Evolutionary conservation across 2,797 vertebrate genomes (phyloP).

Genomic region (Steatocranus sp.): DNA sequence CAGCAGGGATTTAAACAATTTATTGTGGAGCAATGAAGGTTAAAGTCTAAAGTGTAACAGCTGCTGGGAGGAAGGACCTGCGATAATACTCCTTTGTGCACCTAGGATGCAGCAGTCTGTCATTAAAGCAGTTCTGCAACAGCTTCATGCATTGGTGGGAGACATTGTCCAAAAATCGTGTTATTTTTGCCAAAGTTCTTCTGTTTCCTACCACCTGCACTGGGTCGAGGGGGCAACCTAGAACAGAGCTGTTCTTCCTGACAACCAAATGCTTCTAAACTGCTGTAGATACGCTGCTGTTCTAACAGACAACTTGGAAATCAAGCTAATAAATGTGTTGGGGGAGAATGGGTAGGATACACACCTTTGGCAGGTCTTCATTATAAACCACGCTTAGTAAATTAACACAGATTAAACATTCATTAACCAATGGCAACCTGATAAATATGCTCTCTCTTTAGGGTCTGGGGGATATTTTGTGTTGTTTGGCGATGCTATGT

Average conservation of each 20-base stretch:
- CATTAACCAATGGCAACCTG: neutral
- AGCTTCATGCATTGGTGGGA: neutral
- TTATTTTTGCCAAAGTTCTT: neutral
- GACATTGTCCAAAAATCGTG: neutral
- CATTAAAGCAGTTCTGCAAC: neutral
- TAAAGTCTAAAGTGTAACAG: neutral
- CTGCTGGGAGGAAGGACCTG: neutral
- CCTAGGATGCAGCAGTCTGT: neutral
- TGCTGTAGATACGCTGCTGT: neutral
- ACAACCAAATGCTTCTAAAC: neutral
- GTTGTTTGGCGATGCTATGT: neutral
- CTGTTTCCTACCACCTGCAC: neutral
- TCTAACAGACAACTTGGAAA: neutral
- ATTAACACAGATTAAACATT: neutral
- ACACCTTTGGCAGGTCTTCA: neutral
- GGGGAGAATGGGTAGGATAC: neutral
- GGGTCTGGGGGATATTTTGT: neutral
- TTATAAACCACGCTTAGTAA: neutral
- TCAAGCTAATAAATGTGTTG: neutral
- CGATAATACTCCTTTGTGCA: neutral
- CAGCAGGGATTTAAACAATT: neutral
- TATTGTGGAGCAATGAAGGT: neutral
- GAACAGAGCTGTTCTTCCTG: neutral
- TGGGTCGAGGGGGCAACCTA: neutral
- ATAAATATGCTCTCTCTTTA: neutral